Conservation (phyloP, 1,140 invertebrate species). For the Druon quercuslanigerum region DNA sequence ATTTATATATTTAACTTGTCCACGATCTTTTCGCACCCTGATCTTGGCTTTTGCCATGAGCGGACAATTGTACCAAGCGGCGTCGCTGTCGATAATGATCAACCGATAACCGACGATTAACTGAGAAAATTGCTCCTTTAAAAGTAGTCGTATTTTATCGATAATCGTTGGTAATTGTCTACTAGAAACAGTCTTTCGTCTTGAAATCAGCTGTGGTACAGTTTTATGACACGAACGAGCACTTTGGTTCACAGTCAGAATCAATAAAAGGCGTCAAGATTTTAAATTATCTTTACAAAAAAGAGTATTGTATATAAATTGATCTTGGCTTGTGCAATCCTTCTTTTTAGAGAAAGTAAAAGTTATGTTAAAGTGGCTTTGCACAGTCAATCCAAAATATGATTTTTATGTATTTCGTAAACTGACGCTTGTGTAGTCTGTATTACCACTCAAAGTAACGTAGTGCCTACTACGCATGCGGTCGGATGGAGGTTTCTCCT, state of each 20-base stretch:
- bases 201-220: neutral
- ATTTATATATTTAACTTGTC: neutral
- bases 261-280: neutral
- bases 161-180: neutral
- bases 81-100: neutral
- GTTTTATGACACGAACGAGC: neutral
- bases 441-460: too few species aligned
- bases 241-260: neutral
- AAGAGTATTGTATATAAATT: neutral
- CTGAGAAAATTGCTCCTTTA: neutral
- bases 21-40: neutral
- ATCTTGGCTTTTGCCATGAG: constrained; percentile 26
- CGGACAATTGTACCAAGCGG: constrained; percentile 11
- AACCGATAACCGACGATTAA: constrained; percentile 3
- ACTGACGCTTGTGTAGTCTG: too few species aligned
- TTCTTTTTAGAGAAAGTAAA: too few species aligned
- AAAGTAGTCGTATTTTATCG: neutral
- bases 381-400: too few species aligned
- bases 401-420: too few species aligned
- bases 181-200: neutral
- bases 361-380: too few species aligned
- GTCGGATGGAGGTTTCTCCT: too few species aligned
- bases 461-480: fast-evolving
- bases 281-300: neutral
- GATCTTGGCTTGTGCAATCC: neutral